These are phyloP conservation scores for Lepidostoma basale DNA, from an alignment of 1,140 invertebrate species.

Conservation along the genomic window DNA sequence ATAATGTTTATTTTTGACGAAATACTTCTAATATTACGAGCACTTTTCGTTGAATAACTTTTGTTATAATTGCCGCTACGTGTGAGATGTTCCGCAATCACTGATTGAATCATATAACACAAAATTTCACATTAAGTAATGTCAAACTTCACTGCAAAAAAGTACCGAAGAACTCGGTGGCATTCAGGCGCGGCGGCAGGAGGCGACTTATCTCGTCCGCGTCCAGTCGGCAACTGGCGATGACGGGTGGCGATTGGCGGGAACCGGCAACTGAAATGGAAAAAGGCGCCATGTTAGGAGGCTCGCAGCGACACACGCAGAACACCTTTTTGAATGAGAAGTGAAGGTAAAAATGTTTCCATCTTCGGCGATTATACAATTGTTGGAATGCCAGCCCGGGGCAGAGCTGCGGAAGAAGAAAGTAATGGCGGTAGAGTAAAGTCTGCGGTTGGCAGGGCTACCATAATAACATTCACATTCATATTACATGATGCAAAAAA, in stretches of 20 bases:
- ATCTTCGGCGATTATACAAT: constrained; percentile 29
- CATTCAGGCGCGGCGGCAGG: neutral
- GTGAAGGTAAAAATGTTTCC: constrained; percentile 30
- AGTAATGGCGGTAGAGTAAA: constrained; percentile 10
- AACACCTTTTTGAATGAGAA: constrained; percentile 18
- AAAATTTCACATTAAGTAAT: neutral
- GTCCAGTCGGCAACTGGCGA: neutral
- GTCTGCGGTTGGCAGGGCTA: neutral
- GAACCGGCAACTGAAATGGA: constrained; percentile 5
- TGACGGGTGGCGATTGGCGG: neutral
- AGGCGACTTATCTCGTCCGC: neutral
- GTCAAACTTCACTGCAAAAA: neutral
- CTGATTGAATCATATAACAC: neutral
- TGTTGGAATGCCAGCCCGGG: constrained; percentile 15
- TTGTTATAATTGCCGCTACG: no score
- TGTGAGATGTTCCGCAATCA: no score
- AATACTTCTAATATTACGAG: no score
- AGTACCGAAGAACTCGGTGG: neutral
- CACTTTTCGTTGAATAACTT: no score
- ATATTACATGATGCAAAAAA: no score
- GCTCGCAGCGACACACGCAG: neutral
- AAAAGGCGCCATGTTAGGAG: constrained; percentile 10
- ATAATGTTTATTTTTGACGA: no score
- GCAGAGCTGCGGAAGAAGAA: constrained; percentile 20
- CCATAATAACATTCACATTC: no score